phyloP scores from a whole-genome alignment of 1,140 invertebrate genomes.

The Drosophila triauraria region DNA sequence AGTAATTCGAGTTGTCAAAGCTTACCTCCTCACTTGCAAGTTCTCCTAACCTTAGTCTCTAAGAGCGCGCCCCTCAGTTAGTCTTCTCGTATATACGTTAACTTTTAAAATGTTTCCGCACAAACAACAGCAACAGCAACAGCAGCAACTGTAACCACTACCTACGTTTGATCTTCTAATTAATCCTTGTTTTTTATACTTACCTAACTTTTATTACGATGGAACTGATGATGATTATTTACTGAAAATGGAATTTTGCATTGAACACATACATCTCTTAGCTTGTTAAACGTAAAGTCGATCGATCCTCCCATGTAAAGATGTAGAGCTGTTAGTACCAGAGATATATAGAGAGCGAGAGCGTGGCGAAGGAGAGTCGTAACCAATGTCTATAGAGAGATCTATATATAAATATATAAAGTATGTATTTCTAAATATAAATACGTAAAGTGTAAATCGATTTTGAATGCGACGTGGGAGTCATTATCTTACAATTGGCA shows the following conservation, averaged over 20 bases:
- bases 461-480: conserved; percentile 18
- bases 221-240: conserved; percentile 38
- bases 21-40: conserved; percentile 29
- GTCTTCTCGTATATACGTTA: conserved; percentile 46
- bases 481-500: conserved; percentile 24
- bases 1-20: conserved; percentile 37
- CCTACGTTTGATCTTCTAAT: conserved; percentile 47
- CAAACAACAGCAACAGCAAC: conserved; percentile 18
- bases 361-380: conserved; percentile 19
- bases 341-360: conserved; percentile 1
- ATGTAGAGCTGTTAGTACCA: conserved; percentile 36
- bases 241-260: conserved; percentile 42
- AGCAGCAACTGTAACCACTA: conserved; percentile 24
- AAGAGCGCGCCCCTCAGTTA: conserved; percentile 39
- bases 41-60: conserved; percentile 25
- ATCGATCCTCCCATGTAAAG: conserved; percentile 45
- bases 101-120: conserved; percentile 53
- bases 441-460: conserved; percentile 52
- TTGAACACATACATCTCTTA: conserved; percentile 31
- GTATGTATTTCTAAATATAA: conserved; percentile 44
- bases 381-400: conserved; percentile 40
- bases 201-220: conserved; percentile 31
- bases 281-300: conserved; percentile 43
- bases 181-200: conserved; percentile 40
- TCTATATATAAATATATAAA: conserved; percentile 59